Evolutionary conservation across 92 coral and sea anemone species (phyloP).

Genomic region (Blastomussa wellsi): DNA sequence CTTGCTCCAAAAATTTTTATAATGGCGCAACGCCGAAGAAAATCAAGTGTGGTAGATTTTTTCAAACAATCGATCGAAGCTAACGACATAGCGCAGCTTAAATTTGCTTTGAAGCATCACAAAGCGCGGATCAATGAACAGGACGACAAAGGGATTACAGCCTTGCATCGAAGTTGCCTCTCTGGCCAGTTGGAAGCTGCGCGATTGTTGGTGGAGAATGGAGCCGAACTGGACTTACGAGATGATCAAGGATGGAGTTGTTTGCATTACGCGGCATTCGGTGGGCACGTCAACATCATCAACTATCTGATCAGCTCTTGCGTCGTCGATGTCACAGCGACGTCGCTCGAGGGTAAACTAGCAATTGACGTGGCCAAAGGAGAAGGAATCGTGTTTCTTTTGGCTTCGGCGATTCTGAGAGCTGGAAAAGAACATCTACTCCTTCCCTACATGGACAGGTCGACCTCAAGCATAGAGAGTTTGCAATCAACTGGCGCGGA

Average conservation of each 20-base stretch:
- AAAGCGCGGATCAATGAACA: conserved; percentile 68
- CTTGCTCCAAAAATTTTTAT: background rate
- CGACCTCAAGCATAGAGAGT: conserved; percentile 72
- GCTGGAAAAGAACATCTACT: conserved; percentile 80
- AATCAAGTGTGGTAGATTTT: conserved; percentile 32
- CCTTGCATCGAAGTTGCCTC: conserved; percentile 78
- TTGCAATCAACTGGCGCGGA: conserved; percentile 54
- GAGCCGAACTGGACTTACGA: conserved; percentile 75
- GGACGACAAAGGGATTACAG: conserved; percentile 81
- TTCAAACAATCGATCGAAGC: conserved; percentile 78
- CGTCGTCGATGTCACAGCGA: conserved; percentile 61
- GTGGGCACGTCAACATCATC: conserved; percentile 71
- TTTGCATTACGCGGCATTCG: conserved; percentile 77
- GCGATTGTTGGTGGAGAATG: conserved; percentile 71
- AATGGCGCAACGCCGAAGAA: conserved; percentile 27
- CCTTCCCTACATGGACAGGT: conserved; percentile 69
- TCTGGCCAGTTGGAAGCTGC: conserved; percentile 75
- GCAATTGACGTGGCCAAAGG: conserved; percentile 86
- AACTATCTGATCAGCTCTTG: conserved; percentile 74
- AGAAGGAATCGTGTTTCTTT: conserved; percentile 85
- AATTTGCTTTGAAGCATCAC: conserved; percentile 71
- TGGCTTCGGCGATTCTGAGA: conserved; percentile 78
- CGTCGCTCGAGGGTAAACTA: conserved; percentile 73
- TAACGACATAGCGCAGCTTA: conserved; percentile 77
- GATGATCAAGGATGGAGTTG: conserved; percentile 89